Evolutionary conservation across 2,113 vertebrate genomes (phyloP).

Genomic region (Thymallus thymallus): DNA sequence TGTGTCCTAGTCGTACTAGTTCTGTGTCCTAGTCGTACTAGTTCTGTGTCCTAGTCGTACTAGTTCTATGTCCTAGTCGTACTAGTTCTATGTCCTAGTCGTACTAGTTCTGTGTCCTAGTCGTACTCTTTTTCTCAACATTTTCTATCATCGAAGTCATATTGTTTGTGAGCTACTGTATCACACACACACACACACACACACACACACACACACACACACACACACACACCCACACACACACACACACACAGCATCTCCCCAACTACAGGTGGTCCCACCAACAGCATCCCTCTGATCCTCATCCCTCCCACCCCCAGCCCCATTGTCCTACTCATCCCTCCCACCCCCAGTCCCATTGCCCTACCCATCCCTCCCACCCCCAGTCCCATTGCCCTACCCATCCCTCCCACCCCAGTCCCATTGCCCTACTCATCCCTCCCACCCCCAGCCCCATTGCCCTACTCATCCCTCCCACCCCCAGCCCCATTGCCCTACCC

Average conservation of each 20-base stretch:
- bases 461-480: not conserved
- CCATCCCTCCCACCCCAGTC: too few species aligned
- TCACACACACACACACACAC: constrained; percentile 33
- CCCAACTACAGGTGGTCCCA: not conserved
- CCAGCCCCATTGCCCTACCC: not conserved
- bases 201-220: constrained; percentile 18
- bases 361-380: not conserved
- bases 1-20: constrained; percentile 7
- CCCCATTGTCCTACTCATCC: too few species aligned
- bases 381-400: not conserved
- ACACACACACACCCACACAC: constrained; percentile 27
- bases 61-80: constrained; percentile 16
- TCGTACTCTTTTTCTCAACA: too few species aligned
- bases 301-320: not conserved
- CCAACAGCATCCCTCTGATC: not conserved
- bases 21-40: constrained; percentile 8
- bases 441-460: too few species aligned
- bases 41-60: constrained; percentile 13
- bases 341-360: too few species aligned
- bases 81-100: constrained; percentile 17
- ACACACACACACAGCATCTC: constrained; percentile 8
- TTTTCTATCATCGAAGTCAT: too few species aligned
- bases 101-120: constrained; percentile 16
- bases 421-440: too few species aligned
- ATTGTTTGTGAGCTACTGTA: not conserved